phyloP scores from a whole-genome alignment of 2,797 vertebrate genomes.

The Okamejei kenojei region DNA sequence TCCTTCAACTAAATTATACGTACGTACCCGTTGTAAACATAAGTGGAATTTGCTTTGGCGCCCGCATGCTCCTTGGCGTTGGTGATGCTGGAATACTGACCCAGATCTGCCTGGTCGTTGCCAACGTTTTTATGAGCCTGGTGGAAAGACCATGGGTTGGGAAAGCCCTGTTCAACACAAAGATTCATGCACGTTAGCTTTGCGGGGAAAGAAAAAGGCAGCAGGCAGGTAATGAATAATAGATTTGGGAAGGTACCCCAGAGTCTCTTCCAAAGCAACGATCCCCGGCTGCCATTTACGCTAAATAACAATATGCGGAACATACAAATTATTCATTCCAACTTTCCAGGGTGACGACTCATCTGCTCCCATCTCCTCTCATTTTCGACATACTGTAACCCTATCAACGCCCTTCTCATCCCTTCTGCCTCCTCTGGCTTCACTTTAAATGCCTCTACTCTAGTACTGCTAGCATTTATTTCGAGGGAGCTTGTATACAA shows the following conservation, averaged over 20 bases:
- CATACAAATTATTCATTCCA: not conserved
- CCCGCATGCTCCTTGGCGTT: not conserved
- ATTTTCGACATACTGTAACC: too few species aligned
- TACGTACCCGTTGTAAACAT: constrained; percentile 27
- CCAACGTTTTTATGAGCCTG: not conserved
- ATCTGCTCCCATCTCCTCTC: too few species aligned
- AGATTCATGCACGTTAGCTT: not conserved
- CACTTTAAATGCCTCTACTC: not conserved
- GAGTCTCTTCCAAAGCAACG: not conserved
- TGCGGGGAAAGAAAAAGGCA: not conserved
- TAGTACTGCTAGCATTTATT: not conserved
- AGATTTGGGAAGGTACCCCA: not conserved
- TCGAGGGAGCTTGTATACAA: too few species aligned
- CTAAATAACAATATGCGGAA: not conserved
- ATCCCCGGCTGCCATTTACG: not conserved
- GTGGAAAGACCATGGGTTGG: not conserved
- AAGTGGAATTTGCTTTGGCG: not conserved
- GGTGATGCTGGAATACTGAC: not conserved
- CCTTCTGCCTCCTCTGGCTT: not conserved
- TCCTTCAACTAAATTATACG: not conserved
- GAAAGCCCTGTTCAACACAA: constrained; percentile 8
- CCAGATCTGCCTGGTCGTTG: not conserved
- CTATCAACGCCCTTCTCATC: too few species aligned
- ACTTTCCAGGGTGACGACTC: not conserved
- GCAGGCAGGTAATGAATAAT: not conserved